Evolutionary conservation across 2,113 vertebrate genomes (phyloP).

Genomic region (Austrofundulus limnaeus): DNA sequence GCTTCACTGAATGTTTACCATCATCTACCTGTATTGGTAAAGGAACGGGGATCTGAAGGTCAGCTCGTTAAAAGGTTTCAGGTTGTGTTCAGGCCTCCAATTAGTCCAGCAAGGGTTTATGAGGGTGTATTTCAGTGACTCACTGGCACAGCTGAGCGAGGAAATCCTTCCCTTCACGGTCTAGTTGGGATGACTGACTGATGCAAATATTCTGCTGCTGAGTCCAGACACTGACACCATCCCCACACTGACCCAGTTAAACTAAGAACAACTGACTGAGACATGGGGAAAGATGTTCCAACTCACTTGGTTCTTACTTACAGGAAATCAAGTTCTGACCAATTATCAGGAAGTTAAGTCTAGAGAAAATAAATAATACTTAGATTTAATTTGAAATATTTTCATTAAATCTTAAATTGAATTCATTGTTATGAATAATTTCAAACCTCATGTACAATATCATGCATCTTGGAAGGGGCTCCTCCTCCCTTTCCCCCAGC

Average conservation of each 20-base stretch:
- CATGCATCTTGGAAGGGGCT: no score
- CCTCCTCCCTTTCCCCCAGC: background rate
- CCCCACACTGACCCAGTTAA: slow-evolving; percentile 70
- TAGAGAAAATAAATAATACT: no score
- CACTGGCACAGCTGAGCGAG: slow-evolving; percentile 73
- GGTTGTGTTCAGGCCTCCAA: slow-evolving; percentile 52
- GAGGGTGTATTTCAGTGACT: slow-evolving; percentile 71
- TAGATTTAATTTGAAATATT: no score
- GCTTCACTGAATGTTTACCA: slow-evolving; percentile 31
- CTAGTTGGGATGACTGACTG: slow-evolving; percentile 77
- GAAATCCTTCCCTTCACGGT: slow-evolving; percentile 77
- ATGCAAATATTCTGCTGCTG: slow-evolving; percentile 76
- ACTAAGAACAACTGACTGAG: slow-evolving; percentile 15
- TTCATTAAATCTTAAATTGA: no score
- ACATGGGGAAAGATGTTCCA: slow-evolving; percentile 21
- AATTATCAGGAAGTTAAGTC: no score
- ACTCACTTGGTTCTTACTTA: slow-evolving; percentile 35
- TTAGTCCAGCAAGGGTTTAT: slow-evolving; percentile 57
- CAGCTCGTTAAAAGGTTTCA: slow-evolving; percentile 60
- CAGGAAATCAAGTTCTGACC: no score
- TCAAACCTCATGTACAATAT: background rate
- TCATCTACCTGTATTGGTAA: slow-evolving; percentile 40
- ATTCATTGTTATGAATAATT: background rate
- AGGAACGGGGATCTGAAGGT: slow-evolving; percentile 52
- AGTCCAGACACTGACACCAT: slow-evolving; percentile 75